Conservation (phyloP, 2,113 vertebrate species). For the Motacilla alba region DNA sequence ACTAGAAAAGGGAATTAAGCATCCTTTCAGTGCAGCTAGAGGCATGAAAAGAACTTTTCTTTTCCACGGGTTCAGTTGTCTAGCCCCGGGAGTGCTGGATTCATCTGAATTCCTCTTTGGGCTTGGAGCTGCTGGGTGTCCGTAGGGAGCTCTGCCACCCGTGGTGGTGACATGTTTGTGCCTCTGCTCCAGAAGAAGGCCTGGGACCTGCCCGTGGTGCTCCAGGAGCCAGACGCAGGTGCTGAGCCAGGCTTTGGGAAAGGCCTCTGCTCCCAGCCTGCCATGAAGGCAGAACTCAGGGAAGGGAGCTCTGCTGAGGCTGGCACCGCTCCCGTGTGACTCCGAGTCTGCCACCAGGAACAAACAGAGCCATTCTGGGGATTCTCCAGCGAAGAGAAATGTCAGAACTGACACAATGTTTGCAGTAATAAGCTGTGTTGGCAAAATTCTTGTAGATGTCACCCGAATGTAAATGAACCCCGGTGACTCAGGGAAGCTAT, state of each 20-base stretch:
- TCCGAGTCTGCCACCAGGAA: not conserved
- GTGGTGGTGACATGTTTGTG: accelerated
- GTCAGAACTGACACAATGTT: conserved; percentile 52
- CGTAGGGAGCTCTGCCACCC: accelerated
- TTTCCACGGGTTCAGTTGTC: not conserved
- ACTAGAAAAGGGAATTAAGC: not conserved
- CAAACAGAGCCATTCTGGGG: not conserved
- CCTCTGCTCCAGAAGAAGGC: not conserved
- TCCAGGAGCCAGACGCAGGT: not conserved
- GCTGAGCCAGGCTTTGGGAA: not conserved
- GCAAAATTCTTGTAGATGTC: conserved; percentile 37
- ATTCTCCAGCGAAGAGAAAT: conserved; percentile 1
- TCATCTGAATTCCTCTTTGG: not conserved
- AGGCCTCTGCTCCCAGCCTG: not conserved
- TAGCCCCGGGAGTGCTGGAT: not conserved
- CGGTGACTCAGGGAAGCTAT: conserved; percentile 27
- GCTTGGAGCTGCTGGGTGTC: not conserved
- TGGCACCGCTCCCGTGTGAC: not conserved
- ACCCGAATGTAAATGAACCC: conserved; percentile 42
- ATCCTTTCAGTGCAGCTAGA: not conserved
- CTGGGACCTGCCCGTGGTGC: not conserved
- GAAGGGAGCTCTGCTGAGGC: not conserved
- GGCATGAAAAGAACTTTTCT: not conserved
- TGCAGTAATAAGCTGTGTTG: conserved; percentile 35
- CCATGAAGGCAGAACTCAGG: not conserved